Evolutionary conservation across 2,888 invertebrate species (phyloP), one percentile per base, ranked within the genome.

Genomic region (Asteroscopus sphinx): DNA sequence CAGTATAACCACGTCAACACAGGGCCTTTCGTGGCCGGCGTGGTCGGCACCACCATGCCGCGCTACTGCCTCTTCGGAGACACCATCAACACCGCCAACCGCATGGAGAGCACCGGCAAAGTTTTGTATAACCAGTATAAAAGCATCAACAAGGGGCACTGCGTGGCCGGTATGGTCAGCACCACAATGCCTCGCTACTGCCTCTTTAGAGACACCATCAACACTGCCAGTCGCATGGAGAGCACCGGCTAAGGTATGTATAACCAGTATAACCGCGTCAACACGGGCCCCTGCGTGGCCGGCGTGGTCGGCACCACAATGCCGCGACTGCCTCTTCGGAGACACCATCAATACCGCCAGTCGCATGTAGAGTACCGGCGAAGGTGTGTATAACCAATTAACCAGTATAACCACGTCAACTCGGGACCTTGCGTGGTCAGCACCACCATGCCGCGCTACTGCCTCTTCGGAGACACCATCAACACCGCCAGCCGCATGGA

Each of bases 401-500:
- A n/a, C 25, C 3, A 25, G 3, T 25, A 25, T 25, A 4, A 25
- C 25, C 25, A 4, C 0, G 89, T 96, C 68, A 96, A 96, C 86
- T 95, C 95, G 0, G 96, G 96, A 0, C 95, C 95, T 0, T 96
- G 96, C 0, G 95, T 96, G 0, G 95, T 96, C 0, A 95, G 96
- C 1, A 92, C 94, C 48, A 94, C 92, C 26, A 96, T 96, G 95
- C 96, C 96, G 0, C 89, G 96, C 40, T 96, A 96, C 82, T 96
- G 96, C 68, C 91, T 96, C 32, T 95, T 95, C 57, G 95, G 95
- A 0, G 95, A 95, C 76, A 95, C 95, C 2, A 96, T 96, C 53
- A 96, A 96, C 75, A 96, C 95, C 0, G 96, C 96, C 0, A 95
- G 95, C 44, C 86, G 96, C 42, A 96, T 96, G 96, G 96, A 96